A percentile compares a stretch with the other conserved stretches of the same genome.
These are phyloP conservation scores for Leucoraja erinaceus DNA, from an alignment of 2,113 vertebrate genomes.

Conservation along the genomic window DNA sequence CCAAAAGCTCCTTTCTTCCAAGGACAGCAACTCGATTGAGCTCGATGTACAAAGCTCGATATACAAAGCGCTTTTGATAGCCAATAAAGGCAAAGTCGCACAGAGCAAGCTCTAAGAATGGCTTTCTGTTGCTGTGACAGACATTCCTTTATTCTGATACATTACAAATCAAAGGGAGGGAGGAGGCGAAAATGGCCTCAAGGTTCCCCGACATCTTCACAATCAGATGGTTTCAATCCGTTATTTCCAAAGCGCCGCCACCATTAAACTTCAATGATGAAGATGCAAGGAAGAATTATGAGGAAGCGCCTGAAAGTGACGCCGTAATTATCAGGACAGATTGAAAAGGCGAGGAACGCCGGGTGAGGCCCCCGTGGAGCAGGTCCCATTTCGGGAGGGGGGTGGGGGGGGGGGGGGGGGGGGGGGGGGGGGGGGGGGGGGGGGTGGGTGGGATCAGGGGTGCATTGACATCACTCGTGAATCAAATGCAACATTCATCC, in stretches of 20 bases:
- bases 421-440: no score
- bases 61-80: slow-evolving; percentile 32
- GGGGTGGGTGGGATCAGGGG: no score
- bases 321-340: no score
- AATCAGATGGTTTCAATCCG: not conserved
- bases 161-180: not conserved
- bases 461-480: no score
- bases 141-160: not conserved
- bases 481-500: no score
- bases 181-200: not conserved
- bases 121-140: slow-evolving; percentile 25
- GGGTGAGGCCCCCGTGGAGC: no score
- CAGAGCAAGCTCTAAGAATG: not conserved
- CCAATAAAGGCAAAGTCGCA: not conserved
- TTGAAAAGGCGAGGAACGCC: no score
- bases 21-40: slow-evolving; percentile 5
- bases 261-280: not conserved
- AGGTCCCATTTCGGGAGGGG: no score
- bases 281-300: no score
- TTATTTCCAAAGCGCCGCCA: not conserved
- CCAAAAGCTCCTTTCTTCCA: not conserved
- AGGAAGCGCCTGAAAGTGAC: no score
- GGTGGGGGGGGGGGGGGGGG: no score
- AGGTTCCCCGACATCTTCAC: not conserved
- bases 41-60: not conserved